These are phyloP conservation scores for Stigmatopora argus DNA, from an alignment of 2,113 vertebrate genomes.

Conservation along the genomic window DNA sequence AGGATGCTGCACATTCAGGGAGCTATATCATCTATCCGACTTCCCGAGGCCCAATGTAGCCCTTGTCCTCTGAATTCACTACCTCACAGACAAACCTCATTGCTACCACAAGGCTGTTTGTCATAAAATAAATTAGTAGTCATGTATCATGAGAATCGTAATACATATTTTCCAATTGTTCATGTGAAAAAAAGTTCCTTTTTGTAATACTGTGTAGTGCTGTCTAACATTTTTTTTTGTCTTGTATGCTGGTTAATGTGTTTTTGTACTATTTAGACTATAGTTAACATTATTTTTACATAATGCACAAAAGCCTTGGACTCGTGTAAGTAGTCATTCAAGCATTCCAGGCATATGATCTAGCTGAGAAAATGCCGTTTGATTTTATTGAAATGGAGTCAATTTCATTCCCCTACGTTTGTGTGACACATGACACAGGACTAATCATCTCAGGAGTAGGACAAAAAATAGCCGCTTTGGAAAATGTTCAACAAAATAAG, in stretches of 20 bases:
- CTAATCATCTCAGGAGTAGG: no score
- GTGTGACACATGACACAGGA: no score
- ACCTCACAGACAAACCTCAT: slow-evolving; percentile 21
- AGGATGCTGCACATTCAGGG: slow-evolving; percentile 44
- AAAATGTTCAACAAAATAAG: background rate
- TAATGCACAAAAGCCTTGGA: background rate
- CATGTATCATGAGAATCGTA: no score
- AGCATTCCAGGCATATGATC: no score
- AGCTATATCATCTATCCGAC: slow-evolving; percentile 52
- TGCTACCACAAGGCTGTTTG: slow-evolving; percentile 22
- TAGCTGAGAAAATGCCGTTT: no score
- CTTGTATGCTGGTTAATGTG: background rate
- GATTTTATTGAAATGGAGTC: no score
- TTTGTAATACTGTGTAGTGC: no score
- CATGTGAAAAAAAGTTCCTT: no score
- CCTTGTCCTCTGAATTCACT: slow-evolving; percentile 45
- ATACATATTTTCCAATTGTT: no score
- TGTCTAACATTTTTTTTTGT: background rate
- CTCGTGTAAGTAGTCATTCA: no score
- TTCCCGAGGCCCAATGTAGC: slow-evolving; percentile 40
- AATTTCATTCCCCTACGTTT: no score
- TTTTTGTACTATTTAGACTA: background rate
- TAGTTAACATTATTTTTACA: background rate
- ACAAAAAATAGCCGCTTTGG: no score
- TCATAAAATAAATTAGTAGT: slow-evolving; percentile 18